phyloP scores from a whole-genome alignment of 1,140 invertebrate genomes.

The Bombus soroeensis region DNA sequence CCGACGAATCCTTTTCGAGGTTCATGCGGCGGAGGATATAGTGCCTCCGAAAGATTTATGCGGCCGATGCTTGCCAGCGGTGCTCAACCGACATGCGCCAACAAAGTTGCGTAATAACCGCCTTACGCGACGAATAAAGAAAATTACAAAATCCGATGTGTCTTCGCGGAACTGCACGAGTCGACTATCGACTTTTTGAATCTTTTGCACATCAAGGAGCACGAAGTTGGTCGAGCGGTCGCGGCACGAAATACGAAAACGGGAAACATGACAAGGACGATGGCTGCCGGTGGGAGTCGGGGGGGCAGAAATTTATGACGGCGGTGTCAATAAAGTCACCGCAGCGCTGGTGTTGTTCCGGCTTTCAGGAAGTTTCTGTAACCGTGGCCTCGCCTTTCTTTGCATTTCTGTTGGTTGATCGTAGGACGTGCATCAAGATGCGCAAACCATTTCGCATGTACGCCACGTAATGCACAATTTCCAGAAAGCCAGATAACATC shows the following conservation, averaged over 20 bases:
- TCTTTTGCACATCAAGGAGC: background rate
- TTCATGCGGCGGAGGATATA: constrained; percentile 50
- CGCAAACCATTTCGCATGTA: constrained; percentile 30
- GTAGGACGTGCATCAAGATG: constrained; percentile 31
- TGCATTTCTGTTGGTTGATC: constrained; percentile 48
- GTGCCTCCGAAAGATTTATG: constrained; percentile 65
- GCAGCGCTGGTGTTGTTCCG: constrained; percentile 33
- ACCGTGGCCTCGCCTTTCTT: constrained; percentile 40
- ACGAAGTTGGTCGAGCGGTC: background rate
- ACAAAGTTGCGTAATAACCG: background rate
- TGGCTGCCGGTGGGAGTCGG: constrained; percentile 62
- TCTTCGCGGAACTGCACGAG: background rate
- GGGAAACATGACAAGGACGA: constrained; percentile 34
- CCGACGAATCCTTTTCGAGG: constrained; percentile 58
- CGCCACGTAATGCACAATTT: constrained; percentile 52
- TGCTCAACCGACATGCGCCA: constrained; percentile 49
- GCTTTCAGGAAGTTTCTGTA: constrained; percentile 23
- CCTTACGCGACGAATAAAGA: background rate
- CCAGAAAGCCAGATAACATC: constrained; percentile 41
- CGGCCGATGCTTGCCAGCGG: constrained; percentile 52
- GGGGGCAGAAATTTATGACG: constrained; percentile 62
- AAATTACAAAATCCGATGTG: background rate
- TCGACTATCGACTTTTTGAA: background rate
- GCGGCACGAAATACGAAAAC: constrained; percentile 11
- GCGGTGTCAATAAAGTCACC: constrained; percentile 66